Base-by-base conservation (phyloP, 2,797 vertebrate species). In the Strix occidentalis region DNA sequence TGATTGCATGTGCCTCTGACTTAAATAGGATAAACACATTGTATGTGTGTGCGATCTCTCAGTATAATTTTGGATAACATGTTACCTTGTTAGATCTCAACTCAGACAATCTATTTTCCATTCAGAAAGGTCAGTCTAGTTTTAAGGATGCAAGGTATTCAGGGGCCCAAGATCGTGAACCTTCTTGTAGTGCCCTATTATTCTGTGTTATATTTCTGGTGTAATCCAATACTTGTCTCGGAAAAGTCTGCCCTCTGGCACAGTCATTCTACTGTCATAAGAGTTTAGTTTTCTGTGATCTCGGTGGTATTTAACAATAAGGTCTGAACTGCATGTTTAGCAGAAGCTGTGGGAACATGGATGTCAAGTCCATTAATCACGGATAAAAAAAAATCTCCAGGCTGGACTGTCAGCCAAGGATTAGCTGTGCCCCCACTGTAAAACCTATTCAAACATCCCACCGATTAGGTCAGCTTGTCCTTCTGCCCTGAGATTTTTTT, bases 291-390 rank as follows among this genome's bases (percentile, higher is more conserved):
- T 97, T 96, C 95, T 98, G 92, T 97, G 97, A 98, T 98, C 97
- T 98, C 97, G 65, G 95, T 98, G 97, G 96, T 98, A 98, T 98
- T 98, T 98, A 98, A 97, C 96, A 97, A 94, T 97, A 97, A 97
- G 97, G 97, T 91, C 95, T 95, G 93, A 96, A 94, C 95, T 95
- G 90, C 86, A 75, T 92, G 95, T 97, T 98, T 97, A 97, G 96
- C 94, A 93, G 93, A 98, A 97, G 97, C 96, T 97, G 93, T 94
- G 93, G 95, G 93, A 97, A 97, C 96, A 90, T 95, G 96, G 98
- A 97, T 98, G 98, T 98, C 98, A 98, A 98, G 95, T 98, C 97
- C 98, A 98, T 98, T 98, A 98, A 98, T 98, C 98, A 97, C 77
- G 60, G 96, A 97, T 87, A 84, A 98, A 98, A 97, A 97, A 87